Evolutionary conservation across 1,140 invertebrate species (phyloP), one percentile per base, ranked within the genome.

Genomic region (Rhizoglyphus robini): DNA sequence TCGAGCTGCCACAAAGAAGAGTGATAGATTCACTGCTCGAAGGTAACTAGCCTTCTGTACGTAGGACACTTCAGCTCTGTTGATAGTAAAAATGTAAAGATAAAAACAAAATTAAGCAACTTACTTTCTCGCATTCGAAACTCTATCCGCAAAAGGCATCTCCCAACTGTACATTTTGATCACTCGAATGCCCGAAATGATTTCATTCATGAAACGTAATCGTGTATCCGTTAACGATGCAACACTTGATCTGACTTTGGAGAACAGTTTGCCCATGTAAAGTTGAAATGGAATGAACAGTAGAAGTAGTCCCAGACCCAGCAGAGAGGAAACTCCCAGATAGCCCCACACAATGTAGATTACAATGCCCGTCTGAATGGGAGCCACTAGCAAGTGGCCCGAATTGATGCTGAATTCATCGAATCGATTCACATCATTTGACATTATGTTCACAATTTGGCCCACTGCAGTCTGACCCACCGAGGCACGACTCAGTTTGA

Each of bases 111-210:
- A n/a, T n/a, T n/a, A n/a, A n/a, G n/a, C n/a, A n/a, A 29, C 62
- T 66, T 38, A 65, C 62, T 58, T 76, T 70, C 84, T 75, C 18
- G 79, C 78, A 32, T 79, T 69, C 48, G 81, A 77, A 1, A 86
- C 78, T 38, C 88, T 78, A 60, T 79, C 79, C 41, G 82, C 79
- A 72, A 90, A 90, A 0, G 85, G 82, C 70, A 82, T 82, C 73
- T 90, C 88, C 88, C 88, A 90, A 1, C 86, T 83, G 70, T 90
- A 90, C 71, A 72, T 72, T 57, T 72, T 95, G n/a, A n/a, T n/a
- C n/a, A n/a, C n/a, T n/a, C n/a, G n/a, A n/a, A n/a, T n/a, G n/a
- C n/a, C n/a, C n/a, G n/a, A n/a, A n/a, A n/a, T n/a, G n/a, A n/a
- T n/a, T n/a, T n/a, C n/a, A n/a, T n/a, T n/a, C n/a, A n/a, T 63